Base-by-base conservation (phyloP, 2,797 vertebrate species). In the Falco cherrug region DNA sequence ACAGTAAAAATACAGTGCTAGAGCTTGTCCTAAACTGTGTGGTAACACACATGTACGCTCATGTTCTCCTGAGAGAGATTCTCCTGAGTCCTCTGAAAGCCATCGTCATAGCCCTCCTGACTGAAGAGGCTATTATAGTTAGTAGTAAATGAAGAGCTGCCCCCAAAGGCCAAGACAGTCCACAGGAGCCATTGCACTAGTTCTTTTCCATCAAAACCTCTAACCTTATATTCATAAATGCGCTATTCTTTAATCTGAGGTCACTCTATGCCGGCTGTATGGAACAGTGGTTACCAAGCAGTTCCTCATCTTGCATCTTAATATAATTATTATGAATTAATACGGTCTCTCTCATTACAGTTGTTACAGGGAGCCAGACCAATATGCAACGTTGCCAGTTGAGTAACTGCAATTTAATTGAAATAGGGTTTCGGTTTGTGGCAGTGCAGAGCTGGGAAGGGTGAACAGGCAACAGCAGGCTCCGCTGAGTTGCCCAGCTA, bases 331-430 rank as follows among this genome's bases (percentile, higher is more conserved):
- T 86, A 77, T 60, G 81, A 89, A 87, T 89, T 89, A 78, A 83
- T 75, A 47, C 9, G 41, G 33, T 75, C 22, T 60, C 33, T 82
- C 47, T 90, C 37, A 45, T 77, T 82, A 50, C 21, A 29, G 20
- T n/a, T 71, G 13, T 78, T 69, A 15, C 50, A 73, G 47, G 16
- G 19, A 43, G 22, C 26, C 16, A 41, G 37, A 39, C 3, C 87
- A 22, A 95, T 93, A 51, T 39, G 61, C 71, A 90, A 15, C 31
- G 61, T 81, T 78, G 93, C 71, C 59, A 80, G 50, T 54, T 71
- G 47, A 11, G 5, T 78, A 89, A 93, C 59, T 64, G 47, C 50
- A 73, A 3, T 93, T 78, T 75, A 89, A 75, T 93, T 91, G 45
- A 54, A 85, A 74, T 37, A 12, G 14, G 8, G 17, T 45, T 45